Percentiles rank a stretch among this genome's conserved stretches.
Evolutionary conservation across 2,113 vertebrate genomes (phyloP).

Genomic region (Callorhinus ursinus): DNA sequence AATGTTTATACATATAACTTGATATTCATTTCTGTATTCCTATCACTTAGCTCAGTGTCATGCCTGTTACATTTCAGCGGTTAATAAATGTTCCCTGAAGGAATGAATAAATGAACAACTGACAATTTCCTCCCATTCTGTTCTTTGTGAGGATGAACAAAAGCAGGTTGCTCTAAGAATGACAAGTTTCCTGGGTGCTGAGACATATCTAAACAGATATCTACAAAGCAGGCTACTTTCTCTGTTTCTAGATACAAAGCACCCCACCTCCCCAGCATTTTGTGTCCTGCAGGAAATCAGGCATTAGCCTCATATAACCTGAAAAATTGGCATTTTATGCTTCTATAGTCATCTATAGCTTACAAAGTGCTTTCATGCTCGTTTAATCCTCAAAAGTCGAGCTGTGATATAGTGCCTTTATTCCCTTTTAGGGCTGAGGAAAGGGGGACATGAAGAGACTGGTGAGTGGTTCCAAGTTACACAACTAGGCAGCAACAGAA

Average conservation of each 20-base stretch:
- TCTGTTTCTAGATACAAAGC: not conserved
- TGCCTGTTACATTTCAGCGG: not conserved
- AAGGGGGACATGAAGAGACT: fast-evolving
- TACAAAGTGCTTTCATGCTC: not conserved
- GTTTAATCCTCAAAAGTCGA: not conserved
- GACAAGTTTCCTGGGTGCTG: not conserved
- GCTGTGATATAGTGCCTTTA: not conserved
- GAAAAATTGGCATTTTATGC: not conserved
- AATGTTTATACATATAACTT: not conserved
- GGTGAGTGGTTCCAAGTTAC: not conserved
- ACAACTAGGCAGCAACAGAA: not conserved
- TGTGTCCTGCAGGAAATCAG: not conserved
- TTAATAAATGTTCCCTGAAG: not conserved
- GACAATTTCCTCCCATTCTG: conserved; percentile 12
- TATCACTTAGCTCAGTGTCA: not conserved
- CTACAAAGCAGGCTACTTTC: not conserved
- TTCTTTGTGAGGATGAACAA: conserved; percentile 38
- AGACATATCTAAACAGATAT: not conserved
- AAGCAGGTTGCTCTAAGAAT: conserved; percentile 27
- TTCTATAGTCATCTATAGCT: not conserved
- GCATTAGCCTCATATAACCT: not conserved
- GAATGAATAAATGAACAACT: not conserved
- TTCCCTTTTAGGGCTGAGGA: not conserved
- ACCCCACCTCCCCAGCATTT: not conserved
- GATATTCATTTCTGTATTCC: not conserved